phyloP scores from a whole-genome alignment of 1,140 invertebrate genomes.

The Bombus breviceps region DNA sequence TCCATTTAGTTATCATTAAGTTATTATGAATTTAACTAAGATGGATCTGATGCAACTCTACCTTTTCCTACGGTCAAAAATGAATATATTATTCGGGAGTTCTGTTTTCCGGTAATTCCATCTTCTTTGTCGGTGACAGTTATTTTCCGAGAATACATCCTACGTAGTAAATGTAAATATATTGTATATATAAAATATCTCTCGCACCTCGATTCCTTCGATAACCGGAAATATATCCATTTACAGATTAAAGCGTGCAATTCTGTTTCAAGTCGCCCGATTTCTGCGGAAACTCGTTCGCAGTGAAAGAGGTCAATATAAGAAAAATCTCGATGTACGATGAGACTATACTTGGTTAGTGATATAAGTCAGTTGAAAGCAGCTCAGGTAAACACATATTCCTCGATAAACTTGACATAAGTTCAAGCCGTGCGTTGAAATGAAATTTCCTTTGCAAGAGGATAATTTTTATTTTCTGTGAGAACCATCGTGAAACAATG shows the following conservation, averaged over 20 bases:
- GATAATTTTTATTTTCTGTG: background rate
- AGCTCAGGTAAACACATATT: background rate
- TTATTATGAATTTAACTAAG: no score
- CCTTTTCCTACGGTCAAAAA: no score
- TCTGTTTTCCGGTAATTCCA: no score
- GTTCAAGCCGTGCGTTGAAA: no score
- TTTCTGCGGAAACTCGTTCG: background rate
- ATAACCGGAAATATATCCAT: background rate
- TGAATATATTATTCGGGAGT: no score
- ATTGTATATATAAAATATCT: background rate
- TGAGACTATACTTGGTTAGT: no score
- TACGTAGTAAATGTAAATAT: background rate
- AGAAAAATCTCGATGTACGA: background rate
- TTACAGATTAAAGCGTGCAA: background rate
- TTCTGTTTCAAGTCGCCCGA: background rate
- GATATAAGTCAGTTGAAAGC: no score
- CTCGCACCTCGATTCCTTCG: background rate
- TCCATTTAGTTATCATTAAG: no score
- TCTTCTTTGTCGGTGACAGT: no score
- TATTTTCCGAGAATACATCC: no score
- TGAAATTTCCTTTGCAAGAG: background rate
- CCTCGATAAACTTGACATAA: background rate
- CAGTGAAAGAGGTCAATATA: background rate
- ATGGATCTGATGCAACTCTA: no score
- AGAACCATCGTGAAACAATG: constrained; percentile 5